These are phyloP conservation scores for Eurosta solidaginis DNA, from an alignment of 1,140 invertebrate genomes.

Conservation along the genomic window DNA sequence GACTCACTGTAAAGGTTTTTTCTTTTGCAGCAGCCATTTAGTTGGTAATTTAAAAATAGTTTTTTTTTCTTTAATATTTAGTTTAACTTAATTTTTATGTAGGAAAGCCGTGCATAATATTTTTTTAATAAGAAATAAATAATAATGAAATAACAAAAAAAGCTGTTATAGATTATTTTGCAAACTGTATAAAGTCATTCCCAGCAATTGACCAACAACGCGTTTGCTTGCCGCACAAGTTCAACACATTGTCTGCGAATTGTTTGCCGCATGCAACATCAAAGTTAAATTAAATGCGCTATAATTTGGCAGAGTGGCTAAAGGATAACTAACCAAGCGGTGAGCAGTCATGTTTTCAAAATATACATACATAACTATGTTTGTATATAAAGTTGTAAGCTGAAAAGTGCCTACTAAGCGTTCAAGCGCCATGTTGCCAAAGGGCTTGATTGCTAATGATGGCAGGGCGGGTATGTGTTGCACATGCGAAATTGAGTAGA, in stretches of 20 bases:
- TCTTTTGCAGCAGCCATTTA: background rate
- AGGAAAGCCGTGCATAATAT: background rate
- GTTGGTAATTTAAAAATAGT: background rate
- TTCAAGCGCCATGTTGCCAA: background rate
- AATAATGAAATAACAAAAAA: background rate
- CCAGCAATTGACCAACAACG: background rate
- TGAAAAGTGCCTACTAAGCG: too few relatives aligned
- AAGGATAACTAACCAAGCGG: background rate
- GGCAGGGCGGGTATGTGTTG: background rate
- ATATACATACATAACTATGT: background rate
- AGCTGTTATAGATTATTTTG: background rate
- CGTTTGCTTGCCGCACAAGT: background rate
- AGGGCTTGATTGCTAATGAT: background rate
- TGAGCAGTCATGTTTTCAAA: background rate
- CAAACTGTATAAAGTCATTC: background rate
- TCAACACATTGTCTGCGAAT: constrained; percentile 33
- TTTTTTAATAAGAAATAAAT: background rate
- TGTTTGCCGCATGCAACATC: constrained; percentile 31
- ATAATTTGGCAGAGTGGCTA: constrained; percentile 25
- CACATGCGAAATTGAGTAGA: background rate
- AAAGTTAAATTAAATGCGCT: constrained; percentile 32
- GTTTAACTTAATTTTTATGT: background rate
- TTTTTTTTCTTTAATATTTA: too few relatives aligned
- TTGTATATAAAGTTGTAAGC: too few relatives aligned
- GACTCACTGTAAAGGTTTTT: too few relatives aligned